phyloP scores from a whole-genome alignment of 2,888 invertebrate species.

The Sphaeridia pumilis region DNA sequence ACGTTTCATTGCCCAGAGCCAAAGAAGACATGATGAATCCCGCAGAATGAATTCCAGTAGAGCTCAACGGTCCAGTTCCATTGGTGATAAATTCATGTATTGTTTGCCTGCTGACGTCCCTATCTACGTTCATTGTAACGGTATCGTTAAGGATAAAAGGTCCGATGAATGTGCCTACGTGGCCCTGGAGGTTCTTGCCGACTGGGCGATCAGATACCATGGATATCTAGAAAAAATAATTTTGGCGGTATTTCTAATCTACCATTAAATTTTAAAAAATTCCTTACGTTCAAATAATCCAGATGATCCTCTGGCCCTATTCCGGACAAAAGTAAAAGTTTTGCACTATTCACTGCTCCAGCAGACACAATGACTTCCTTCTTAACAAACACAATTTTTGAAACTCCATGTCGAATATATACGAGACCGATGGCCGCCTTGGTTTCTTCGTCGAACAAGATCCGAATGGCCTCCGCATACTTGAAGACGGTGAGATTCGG shows the following conservation, averaged over 20 bases:
- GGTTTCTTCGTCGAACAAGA: constrained; percentile 23
- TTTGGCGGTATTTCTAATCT: background rate
- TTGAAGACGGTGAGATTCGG: constrained; percentile 16
- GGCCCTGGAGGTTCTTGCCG: constrained; percentile 30
- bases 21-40: constrained; percentile 18
- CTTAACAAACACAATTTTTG: constrained; percentile 21
- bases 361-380: constrained; percentile 28
- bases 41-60: constrained; percentile 26
- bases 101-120: constrained; percentile 26
- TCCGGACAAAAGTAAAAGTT: constrained; percentile 29
- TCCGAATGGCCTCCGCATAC: constrained; percentile 16
- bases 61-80: constrained; percentile 30
- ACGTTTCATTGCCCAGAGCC: constrained; percentile 16
- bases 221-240: constrained; percentile 20
- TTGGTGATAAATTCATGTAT: constrained; percentile 23
- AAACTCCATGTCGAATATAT: constrained; percentile 27
- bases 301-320: constrained; percentile 29
- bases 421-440: constrained; percentile 29
- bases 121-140: constrained; percentile 28
- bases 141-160: constrained; percentile 29
- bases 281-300: constrained; percentile 18
- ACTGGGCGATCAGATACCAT: constrained; percentile 28
- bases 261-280: background rate
- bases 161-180: constrained; percentile 24
- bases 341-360: constrained; percentile 25